A percentile compares a stretch with the other conserved stretches of the same genome.
Evolutionary conservation across 2,888 invertebrate genomes (phyloP).

Genomic region (Nephrotoma guestfalica): DNA sequence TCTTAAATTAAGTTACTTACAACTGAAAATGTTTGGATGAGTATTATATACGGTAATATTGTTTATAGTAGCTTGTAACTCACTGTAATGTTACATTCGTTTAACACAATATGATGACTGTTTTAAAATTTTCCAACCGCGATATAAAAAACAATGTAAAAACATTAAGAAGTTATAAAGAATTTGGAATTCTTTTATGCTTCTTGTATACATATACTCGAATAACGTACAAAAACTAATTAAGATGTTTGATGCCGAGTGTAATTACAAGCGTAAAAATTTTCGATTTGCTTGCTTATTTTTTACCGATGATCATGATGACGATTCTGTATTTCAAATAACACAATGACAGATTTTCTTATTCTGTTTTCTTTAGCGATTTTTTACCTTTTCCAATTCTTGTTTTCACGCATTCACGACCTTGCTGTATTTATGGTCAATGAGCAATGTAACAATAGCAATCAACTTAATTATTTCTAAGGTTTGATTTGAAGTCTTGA

Average conservation of each 20-base stretch:
- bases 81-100: neutral
- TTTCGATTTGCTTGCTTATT: neutral
- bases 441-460: slow-evolving; percentile 2
- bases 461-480: neutral
- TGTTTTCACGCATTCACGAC: slow-evolving; percentile 7
- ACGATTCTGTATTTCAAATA: neutral
- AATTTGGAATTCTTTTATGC: neutral
- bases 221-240: neutral
- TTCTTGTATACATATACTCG: neutral
- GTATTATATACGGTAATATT: neutral
- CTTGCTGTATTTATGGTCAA: slow-evolving; percentile 9
- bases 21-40: neutral
- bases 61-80: neutral
- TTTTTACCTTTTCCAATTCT: neutral
- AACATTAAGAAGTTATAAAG: neutral
- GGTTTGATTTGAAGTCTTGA: neutral
- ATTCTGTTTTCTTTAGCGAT: neutral
- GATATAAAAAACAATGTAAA: neutral
- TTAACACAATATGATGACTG: neutral
- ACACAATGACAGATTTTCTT: neutral
- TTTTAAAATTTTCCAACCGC: neutral
- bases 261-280: neutral
- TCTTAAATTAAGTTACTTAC: neutral
- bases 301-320: neutral
- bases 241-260: neutral